These are phyloP conservation scores for Rutpela maculata DNA, from an alignment of 2,888 invertebrate genomes.

Conservation along the genomic window DNA sequence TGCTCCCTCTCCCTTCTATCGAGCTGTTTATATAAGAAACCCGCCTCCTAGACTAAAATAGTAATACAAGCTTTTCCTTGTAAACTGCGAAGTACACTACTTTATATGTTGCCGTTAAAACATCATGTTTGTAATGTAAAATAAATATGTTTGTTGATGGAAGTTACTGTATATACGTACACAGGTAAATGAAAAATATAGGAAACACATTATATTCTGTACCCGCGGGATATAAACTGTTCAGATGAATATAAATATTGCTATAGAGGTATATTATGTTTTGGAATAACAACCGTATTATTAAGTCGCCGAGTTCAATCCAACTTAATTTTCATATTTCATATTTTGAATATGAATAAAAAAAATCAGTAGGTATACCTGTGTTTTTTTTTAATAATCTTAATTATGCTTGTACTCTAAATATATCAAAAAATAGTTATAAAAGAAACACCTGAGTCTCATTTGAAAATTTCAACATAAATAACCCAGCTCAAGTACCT, in stretches of 20 bases:
- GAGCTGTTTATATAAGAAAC: neutral
- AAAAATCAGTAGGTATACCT: no score
- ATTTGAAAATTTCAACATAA: no score
- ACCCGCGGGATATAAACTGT: slow-evolving; percentile 14
- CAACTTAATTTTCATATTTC: neutral
- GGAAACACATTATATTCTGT: slow-evolving; percentile 20
- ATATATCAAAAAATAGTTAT: no score
- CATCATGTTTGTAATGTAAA: slow-evolving; percentile 36
- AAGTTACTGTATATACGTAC: slow-evolving; percentile 48
- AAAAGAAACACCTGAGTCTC: no score
- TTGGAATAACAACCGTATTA: neutral
- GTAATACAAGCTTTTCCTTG: slow-evolving; percentile 17
- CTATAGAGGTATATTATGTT: slow-evolving; percentile 8
- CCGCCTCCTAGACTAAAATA: neutral
- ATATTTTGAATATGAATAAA: no score
- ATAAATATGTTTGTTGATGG: slow-evolving; percentile 50
- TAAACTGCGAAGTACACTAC: slow-evolving; percentile 6
- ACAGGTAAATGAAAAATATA: slow-evolving; percentile 45
- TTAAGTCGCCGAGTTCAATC: neutral
- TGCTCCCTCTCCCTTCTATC: neutral
- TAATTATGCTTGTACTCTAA: no score
- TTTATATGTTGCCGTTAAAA: slow-evolving; percentile 15
- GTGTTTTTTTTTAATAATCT: no score
- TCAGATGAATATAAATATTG: slow-evolving; percentile 2
- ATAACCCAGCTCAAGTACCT: no score